phyloP scores from a whole-genome alignment of 2,797 vertebrate genomes.

The Bradypodion ventrale region DNA sequence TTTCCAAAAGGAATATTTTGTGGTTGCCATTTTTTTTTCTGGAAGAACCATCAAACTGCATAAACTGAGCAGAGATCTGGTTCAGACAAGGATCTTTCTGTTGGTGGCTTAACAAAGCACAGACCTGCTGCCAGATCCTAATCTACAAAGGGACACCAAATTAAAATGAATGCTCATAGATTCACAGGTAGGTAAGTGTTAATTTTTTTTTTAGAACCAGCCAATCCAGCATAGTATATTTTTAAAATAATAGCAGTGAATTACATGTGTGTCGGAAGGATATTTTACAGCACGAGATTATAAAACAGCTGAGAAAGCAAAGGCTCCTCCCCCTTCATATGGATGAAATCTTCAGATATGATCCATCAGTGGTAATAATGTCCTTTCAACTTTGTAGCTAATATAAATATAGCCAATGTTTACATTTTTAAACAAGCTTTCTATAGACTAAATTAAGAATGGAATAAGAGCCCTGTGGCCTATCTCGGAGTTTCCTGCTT shows the following conservation, averaged over 20 bases:
- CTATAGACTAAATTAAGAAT: too few relatives aligned
- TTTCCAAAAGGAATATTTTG: constrained; percentile 70
- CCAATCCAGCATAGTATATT: neutral
- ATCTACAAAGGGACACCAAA: constrained; percentile 74
- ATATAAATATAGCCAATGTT: neutral
- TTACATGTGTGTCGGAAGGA: neutral
- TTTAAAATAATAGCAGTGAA: neutral
- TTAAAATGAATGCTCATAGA: constrained; percentile 71
- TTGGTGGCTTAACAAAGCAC: constrained; percentile 78
- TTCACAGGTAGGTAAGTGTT: constrained; percentile 54
- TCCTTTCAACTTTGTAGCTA: neutral
- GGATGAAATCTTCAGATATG: neutral
- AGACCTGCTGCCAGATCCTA: constrained; percentile 73
- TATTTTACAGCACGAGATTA: neutral
- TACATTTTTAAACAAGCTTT: neutral
- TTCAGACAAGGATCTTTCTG: constrained; percentile 78
- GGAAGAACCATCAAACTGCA: constrained; percentile 74
- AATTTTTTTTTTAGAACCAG: constrained; percentile 29
- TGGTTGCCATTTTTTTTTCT: constrained; percentile 72
- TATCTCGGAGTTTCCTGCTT: too few relatives aligned
- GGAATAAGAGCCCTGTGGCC: too few relatives aligned
- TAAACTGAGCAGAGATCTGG: constrained; percentile 71
- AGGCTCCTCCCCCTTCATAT: neutral
- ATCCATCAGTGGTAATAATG: neutral
- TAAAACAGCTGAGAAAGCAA: constrained; percentile 1